Percentiles rank a stretch among this genome's conserved stretches.
These are phyloP conservation scores for Halichoerus grypus DNA, from an alignment of 2,113 vertebrate genomes.

Conservation along the genomic window DNA sequence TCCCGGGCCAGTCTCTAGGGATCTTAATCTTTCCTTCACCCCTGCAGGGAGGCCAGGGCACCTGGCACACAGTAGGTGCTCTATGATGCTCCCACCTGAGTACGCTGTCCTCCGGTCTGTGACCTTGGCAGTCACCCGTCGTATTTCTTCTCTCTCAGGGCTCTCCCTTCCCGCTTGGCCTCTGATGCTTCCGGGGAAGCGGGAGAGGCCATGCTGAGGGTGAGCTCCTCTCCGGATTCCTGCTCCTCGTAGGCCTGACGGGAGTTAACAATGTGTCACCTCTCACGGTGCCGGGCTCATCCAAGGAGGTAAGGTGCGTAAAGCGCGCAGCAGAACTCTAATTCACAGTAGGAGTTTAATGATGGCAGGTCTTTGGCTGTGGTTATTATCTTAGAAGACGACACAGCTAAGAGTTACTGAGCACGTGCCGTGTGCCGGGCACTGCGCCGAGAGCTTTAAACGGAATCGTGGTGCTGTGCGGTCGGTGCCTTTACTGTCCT, in stretches of 20 bases:
- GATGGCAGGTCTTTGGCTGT: neutral
- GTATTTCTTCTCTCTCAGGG: neutral
- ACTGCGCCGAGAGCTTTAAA: fast-evolving
- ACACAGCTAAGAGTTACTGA: neutral
- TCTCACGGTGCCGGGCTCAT: fast-evolving
- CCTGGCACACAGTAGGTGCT: fast-evolving
- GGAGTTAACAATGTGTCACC: fast-evolving
- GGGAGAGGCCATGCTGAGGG: neutral
- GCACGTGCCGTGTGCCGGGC: fast-evolving
- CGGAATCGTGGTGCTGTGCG: fast-evolving
- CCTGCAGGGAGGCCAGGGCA: fast-evolving
- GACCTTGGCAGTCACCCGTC: fast-evolving
- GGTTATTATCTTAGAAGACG: neutral
- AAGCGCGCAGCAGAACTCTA: neutral
- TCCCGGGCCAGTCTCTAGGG: neutral
- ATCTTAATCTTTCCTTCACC: no score
- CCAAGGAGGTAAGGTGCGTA: fast-evolving
- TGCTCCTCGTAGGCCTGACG: fast-evolving
- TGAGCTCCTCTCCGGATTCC: neutral
- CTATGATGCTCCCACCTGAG: fast-evolving
- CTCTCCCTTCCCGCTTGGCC: fast-evolving
- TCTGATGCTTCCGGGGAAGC: neutral
- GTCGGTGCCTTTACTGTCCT: neutral
- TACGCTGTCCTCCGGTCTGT: neutral
- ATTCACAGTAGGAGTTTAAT: neutral